Evolutionary conservation across 2,113 vertebrate species (phyloP).

Genomic region (Paratilapia polleni): DNA sequence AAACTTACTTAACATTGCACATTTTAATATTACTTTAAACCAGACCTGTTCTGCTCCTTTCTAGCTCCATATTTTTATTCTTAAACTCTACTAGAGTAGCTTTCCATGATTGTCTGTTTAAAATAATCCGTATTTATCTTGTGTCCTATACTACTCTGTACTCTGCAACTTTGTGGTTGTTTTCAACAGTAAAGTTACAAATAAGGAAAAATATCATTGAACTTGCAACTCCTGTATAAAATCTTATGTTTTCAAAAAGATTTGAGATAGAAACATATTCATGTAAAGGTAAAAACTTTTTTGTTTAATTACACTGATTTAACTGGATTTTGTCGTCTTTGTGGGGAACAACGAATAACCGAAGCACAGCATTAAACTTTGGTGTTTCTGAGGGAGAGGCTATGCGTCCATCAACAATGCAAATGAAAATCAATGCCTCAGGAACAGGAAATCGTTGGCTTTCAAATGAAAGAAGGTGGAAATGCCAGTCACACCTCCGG

Average conservation of each 20-base stretch:
- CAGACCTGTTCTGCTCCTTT: no score
- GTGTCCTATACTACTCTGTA: no score
- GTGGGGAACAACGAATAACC: neutral
- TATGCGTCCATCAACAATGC: slow-evolving; percentile 30
- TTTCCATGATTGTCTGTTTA: no score
- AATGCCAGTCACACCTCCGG: slow-evolving; percentile 42
- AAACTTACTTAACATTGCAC: no score
- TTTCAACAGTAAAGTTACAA: neutral
- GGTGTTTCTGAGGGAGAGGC: neutral
- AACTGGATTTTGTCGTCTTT: neutral
- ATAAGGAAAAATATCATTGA: neutral
- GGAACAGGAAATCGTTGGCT: slow-evolving; percentile 66
- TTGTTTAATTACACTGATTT: neutral
- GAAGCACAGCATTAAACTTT: neutral
- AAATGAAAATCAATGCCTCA: slow-evolving; percentile 69
- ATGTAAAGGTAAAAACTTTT: neutral
- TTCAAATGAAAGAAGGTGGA: slow-evolving; percentile 54
- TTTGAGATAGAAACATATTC: neutral
- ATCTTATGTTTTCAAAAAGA: neutral
- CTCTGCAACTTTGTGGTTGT: no score
- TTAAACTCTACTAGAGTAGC: no score
- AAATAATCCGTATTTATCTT: no score
- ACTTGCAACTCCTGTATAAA: neutral
- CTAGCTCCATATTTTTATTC: no score
- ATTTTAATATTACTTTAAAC: no score